Evolutionary conservation across 2,113 vertebrate species (phyloP).

Genomic region (Microtus pennsylvanicus): DNA sequence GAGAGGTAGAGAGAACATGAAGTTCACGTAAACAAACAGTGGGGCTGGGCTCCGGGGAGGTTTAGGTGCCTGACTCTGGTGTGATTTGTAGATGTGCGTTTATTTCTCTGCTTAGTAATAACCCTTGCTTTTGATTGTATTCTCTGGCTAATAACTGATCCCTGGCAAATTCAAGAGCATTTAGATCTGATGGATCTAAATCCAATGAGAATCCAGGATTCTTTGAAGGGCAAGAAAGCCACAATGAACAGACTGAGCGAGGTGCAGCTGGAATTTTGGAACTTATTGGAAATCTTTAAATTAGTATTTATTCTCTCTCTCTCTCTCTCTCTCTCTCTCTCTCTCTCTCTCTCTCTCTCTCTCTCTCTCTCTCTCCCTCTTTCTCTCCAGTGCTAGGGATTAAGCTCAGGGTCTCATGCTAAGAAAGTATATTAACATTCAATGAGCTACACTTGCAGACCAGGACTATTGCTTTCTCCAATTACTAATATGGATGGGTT

Average conservation of each 20-base stretch:
- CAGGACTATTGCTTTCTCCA: neutral
- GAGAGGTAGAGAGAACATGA: neutral
- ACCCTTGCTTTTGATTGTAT: neutral
- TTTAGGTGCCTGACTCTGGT: neutral
- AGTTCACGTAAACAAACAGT: neutral
- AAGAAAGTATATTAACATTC: neutral
- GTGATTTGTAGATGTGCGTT: neutral
- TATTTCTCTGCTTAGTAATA: neutral
- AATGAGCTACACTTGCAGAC: too few species aligned
- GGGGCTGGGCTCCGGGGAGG: neutral
- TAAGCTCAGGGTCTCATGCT: neutral
- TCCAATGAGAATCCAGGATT: neutral
- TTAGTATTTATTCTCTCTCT: neutral
- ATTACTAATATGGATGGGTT: neutral
- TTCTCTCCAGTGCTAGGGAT: neutral
- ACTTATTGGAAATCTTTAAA: neutral
- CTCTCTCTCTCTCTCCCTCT: neutral
- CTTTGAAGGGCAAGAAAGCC: slow-evolving; percentile 14
- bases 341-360: neutral
- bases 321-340: neutral
- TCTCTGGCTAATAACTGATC: neutral
- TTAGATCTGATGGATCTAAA: neutral
- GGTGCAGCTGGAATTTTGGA: neutral
- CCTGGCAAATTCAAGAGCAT: neutral
- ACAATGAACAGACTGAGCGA: neutral